phyloP scores from a whole-genome alignment of 2,888 invertebrate species.

The Caenorhabditis plicata region DNA sequence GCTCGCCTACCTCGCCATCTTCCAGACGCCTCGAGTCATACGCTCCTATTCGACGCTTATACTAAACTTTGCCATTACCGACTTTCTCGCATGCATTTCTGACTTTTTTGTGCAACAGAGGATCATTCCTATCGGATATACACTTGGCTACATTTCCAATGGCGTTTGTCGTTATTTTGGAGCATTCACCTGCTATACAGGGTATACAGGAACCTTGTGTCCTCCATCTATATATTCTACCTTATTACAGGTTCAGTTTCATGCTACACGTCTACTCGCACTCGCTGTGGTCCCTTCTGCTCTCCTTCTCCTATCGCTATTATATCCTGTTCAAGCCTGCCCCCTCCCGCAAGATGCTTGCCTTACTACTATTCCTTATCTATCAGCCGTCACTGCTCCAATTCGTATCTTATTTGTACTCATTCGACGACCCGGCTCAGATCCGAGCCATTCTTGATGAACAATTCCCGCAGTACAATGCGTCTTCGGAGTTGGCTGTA shows the following conservation, averaged over 20 bases:
- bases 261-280: slow-evolving; percentile 5
- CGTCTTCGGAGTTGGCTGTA: slow-evolving; percentile 1
- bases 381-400: no score
- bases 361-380: no score
- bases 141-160: slow-evolving; percentile 17
- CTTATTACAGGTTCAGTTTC: no score
- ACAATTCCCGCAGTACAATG: slow-evolving; percentile 9
- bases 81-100: slow-evolving; percentile 13
- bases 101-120: slow-evolving; percentile 23
- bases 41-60: slow-evolving; percentile 15
- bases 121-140: slow-evolving; percentile 18
- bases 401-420: not conserved
- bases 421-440: slow-evolving; percentile 1
- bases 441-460: not conserved
- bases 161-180: slow-evolving; percentile 12
- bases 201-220: slow-evolving; percentile 1
- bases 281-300: slow-evolving; percentile 4
- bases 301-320: slow-evolving; percentile 10
- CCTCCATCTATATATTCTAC: no score
- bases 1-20: slow-evolving; percentile 18
- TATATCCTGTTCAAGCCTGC: slow-evolving; percentile 1
- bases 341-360: no score
- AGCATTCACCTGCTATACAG: slow-evolving; percentile 6
- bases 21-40: slow-evolving; percentile 17
- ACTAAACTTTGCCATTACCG: slow-evolving; percentile 22